phyloP scores from a whole-genome alignment of 2,797 vertebrate genomes.

The Megalops cyprinoides region DNA sequence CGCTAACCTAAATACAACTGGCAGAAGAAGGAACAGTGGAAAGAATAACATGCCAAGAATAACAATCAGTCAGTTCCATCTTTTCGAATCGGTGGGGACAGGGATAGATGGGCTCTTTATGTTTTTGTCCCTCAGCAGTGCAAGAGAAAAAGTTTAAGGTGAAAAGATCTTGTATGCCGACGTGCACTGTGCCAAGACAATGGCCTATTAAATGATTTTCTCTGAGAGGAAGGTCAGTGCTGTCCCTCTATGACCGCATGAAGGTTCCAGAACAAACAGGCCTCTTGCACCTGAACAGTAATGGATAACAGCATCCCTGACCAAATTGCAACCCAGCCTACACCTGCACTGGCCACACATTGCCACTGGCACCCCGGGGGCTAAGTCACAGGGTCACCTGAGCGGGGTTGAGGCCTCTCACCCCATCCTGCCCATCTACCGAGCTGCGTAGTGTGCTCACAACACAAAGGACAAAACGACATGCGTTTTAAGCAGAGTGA shows the following conservation, averaged over 20 bases:
- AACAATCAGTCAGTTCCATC: neutral
- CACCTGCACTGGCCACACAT: too few species aligned
- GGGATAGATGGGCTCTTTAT: too few species aligned
- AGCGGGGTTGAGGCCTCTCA: constrained; percentile 6
- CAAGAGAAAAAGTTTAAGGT: constrained; percentile 16
- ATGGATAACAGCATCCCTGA: constrained; percentile 39
- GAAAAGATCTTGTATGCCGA: constrained; percentile 7
- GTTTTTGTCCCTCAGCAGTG: constrained; percentile 20
- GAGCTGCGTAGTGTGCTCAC: too few species aligned
- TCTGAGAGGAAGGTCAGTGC: constrained; percentile 22
- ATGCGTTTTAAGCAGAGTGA: too few species aligned
- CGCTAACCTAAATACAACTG: too few species aligned
- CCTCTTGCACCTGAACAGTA: constrained; percentile 35
- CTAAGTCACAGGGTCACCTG: constrained; percentile 1
- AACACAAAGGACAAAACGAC: too few species aligned
- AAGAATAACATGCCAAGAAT: neutral
- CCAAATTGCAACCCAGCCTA: constrained; percentile 24
- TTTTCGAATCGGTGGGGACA: neutral
- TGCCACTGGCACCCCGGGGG: too few species aligned
- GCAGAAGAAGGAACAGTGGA: neutral
- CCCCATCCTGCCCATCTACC: constrained; percentile 2
- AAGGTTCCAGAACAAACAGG: constrained; percentile 20
- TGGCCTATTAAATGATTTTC: constrained; percentile 16
- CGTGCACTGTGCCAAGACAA: neutral
- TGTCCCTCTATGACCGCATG: constrained; percentile 38